Percentiles rank a stretch among this genome's conserved stretches.
These are phyloP conservation scores for Parauchenoglanis punctatus DNA, from an alignment of 2,797 vertebrate species.

Conservation along the genomic window DNA sequence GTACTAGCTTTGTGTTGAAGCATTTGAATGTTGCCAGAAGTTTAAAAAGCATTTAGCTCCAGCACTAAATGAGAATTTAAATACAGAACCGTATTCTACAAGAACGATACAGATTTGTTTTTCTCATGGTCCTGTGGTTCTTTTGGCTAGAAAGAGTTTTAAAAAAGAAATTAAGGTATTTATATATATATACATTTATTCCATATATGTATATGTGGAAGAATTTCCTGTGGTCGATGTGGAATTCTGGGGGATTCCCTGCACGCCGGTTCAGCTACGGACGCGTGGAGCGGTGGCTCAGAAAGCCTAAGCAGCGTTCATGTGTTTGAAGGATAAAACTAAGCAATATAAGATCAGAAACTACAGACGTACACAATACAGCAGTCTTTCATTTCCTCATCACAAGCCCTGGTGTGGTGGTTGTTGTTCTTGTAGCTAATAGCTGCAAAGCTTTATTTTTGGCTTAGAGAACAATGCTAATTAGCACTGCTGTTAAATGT, in stretches of 20 bases:
- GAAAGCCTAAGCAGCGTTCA: constrained; percentile 43
- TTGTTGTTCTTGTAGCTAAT: background rate
- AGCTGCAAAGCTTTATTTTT: background rate
- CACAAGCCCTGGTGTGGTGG: background rate
- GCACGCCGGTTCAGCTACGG: constrained; percentile 42
- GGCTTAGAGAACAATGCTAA: background rate
- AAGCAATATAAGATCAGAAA: background rate
- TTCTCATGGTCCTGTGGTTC: background rate
- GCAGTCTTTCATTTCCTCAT: constrained; percentile 21
- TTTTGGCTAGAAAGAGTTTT: background rate
- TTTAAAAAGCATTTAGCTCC: background rate
- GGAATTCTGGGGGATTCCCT: constrained; percentile 61
- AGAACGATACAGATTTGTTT: background rate
- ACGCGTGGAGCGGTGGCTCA: background rate
- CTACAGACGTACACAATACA: background rate
- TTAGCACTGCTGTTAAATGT: background rate
- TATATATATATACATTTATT: background rate
- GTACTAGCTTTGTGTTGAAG: background rate
- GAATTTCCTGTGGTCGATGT: constrained; percentile 31
- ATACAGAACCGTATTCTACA: background rate
- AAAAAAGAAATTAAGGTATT: background rate
- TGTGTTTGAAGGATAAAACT: constrained; percentile 23
- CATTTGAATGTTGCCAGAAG: background rate
- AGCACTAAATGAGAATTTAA: background rate
- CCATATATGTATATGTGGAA: background rate